Base-by-base conservation (phyloP, 2,113 vertebrate genomes). In the Barnardius zonarius region DNA sequence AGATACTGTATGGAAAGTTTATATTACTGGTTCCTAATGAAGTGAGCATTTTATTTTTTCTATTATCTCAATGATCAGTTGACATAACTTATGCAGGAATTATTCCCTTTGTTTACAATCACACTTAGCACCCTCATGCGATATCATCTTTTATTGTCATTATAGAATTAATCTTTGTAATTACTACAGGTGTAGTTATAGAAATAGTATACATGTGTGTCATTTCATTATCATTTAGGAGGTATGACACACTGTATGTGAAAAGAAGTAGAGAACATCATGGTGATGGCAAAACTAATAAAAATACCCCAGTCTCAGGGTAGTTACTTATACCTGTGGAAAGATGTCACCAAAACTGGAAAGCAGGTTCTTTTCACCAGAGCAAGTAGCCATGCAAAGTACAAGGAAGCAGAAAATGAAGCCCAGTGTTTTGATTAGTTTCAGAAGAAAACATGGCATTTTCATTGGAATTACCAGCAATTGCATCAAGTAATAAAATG, bases 171-270 rank as follows among this genome's bases (percentile, higher is more conserved):
- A 17, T 5, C 13, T 83, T 86, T 19, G 1, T 67, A 93, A 86
- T 86, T 84, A 75, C 43, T 93, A 19, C 18, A 39, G 49, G 44
- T 74, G 8, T 31, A 90, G 63, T 88, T 85, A 74, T 27, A 85
- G 62, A 90, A 92, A 91, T 68, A 68, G 35, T 83, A 77, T 39
- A 79, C 70, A 49, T 62, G 12, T 76, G 33, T 44, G 13, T 62
- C 17, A 95, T 84, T 96, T 81, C 30, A 37, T 41, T 67, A 70
- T 46, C 48, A 83, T 92, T 95, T 86, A 88, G 59, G 89, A 83
- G 8, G 12, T 57, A 8, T 69, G 52, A 51, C 73, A 76, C 15
- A 72, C 24, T 55, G 18, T 59, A 14, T 39, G 22, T 62, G 52
- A 90, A 86, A 79, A 37, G 22, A 61, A 88, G 31, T 5, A 66